Evolutionary conservation across 1,140 invertebrate species (phyloP).

Genomic region (Bradysia coprophila): DNA sequence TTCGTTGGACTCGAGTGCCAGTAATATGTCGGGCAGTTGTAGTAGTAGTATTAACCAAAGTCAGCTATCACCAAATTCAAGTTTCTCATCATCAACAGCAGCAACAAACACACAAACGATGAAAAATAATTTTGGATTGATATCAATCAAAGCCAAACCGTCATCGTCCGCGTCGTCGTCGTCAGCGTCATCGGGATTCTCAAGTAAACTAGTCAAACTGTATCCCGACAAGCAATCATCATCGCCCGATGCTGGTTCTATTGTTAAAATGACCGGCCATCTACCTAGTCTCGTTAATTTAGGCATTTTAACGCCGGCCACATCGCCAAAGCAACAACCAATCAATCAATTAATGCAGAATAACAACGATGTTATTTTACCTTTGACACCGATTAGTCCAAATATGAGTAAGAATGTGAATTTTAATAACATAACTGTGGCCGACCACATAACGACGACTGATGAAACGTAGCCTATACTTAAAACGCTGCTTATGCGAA

Average conservation of each 20-base stretch:
- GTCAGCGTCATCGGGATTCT: conserved; percentile 6
- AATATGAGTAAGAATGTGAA: background rate
- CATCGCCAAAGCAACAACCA: conserved; percentile 26
- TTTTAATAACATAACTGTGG: conserved; percentile 4
- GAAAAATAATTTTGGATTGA: conserved; percentile 22
- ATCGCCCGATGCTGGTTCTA: conserved; percentile 4
- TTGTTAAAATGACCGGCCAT: conserved; percentile 17
- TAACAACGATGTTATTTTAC: conserved; percentile 1
- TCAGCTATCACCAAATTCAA: conserved; percentile 6
- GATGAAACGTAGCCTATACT: conserved; percentile 25
- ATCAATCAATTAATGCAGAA: conserved; percentile 4
- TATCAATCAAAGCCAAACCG: conserved; percentile 20
- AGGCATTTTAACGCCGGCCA: conserved; percentile 30
- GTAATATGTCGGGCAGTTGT: conserved; percentile 23
- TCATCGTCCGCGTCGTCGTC: conserved; percentile 7
- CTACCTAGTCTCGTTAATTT: conserved; percentile 23
- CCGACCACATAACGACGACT: conserved; percentile 12
- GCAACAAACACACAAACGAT: conserved; percentile 11
- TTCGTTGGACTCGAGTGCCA: conserved; percentile 21
- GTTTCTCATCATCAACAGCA: conserved; percentile 2
- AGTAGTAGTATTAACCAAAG: conserved; percentile 4
- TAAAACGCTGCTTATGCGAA: conserved; percentile 21
- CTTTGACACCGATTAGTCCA: conserved; percentile 13
- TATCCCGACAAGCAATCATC: background rate
- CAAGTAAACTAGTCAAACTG: conserved; percentile 1